Percentiles rank a stretch among this genome's conserved stretches.
Conservation (phyloP, 2,797 vertebrate genomes). For the Sphenopsis melanotis region DNA sequence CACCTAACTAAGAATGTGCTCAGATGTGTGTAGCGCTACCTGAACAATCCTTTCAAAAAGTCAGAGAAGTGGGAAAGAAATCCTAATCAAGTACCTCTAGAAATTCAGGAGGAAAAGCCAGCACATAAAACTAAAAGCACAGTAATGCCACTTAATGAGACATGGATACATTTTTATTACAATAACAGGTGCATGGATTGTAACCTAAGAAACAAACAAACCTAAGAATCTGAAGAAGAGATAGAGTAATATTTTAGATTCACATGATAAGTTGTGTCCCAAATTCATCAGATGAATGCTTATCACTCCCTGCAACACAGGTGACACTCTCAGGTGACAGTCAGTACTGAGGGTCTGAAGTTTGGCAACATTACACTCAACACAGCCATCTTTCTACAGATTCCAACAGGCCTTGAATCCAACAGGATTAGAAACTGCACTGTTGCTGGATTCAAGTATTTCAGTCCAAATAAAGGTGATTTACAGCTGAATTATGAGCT, state of each 20-base stretch:
- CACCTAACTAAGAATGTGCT: neutral
- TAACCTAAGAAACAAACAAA: neutral
- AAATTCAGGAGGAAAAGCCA: neutral
- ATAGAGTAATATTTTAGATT: neutral
- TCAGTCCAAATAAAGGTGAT: neutral
- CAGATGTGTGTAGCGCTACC: neutral
- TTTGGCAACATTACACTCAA: neutral
- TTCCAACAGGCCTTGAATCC: neutral
- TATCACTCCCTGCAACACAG: neutral
- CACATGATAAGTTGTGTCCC: neutral
- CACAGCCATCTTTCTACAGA: neutral
- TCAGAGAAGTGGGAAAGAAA: neutral
- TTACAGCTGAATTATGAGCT: neutral
- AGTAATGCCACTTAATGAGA: neutral
- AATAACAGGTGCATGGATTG: neutral
- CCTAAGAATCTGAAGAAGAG: neutral
- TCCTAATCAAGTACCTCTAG: neutral
- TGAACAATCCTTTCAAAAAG: neutral
- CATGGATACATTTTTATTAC: neutral
- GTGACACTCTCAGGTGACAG: neutral
- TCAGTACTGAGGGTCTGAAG: neutral
- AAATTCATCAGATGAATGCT: neutral
- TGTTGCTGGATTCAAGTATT: neutral
- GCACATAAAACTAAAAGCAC: neutral
- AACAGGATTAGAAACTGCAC: neutral